Conservation (phyloP, 2,113 vertebrate species). For the Myanophis thanlyinensis region DNA sequence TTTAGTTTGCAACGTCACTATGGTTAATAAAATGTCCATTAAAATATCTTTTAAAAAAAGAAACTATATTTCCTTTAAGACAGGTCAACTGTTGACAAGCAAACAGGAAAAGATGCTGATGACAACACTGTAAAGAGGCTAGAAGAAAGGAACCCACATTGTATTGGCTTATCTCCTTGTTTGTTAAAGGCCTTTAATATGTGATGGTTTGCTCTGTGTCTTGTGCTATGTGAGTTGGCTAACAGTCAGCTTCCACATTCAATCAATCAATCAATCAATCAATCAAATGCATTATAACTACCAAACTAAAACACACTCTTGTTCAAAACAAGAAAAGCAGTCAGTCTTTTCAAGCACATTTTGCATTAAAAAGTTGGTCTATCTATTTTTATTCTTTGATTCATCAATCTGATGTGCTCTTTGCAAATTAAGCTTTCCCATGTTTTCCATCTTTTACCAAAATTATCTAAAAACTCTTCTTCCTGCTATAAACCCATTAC, state of each 20-base stretch:
- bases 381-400: neutral
- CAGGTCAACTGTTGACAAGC: neutral
- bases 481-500: neutral
- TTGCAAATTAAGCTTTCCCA: neutral
- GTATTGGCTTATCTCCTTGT: neutral
- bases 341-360: neutral
- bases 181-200: neutral
- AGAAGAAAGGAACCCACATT: neutral
- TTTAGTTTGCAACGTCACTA: neutral
- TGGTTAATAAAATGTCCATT: neutral
- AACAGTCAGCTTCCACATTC: neutral
- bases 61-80: neutral
- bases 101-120: neutral
- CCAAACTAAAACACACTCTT: neutral
- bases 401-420: neutral
- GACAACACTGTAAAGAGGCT: neutral
- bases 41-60: neutral
- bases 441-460: neutral
- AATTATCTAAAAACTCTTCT: neutral
- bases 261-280: neutral
- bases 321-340: neutral
- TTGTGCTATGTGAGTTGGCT: neutral
- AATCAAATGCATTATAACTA: neutral
- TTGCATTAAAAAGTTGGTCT: neutral
- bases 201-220: neutral